A percentile compares a stretch with the other conserved stretches of the same genome.
Conservation (phyloP, 2,797 vertebrate species). For the Tokudaia tokunoshimensis region DNA sequence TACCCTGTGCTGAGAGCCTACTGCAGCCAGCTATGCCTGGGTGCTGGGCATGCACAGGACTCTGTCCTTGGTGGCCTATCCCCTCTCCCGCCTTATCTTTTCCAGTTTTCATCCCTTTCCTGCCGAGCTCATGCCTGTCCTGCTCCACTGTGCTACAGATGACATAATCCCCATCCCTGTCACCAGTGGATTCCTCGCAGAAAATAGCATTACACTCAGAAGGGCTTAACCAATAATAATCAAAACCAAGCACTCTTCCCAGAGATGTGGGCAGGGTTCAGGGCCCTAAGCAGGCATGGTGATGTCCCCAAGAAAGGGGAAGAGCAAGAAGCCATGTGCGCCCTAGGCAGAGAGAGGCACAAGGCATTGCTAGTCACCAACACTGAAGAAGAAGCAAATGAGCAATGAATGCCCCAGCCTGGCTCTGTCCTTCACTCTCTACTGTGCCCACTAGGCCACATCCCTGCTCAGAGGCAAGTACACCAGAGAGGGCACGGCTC, state of each 20-base stretch:
- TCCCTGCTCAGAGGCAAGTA: background rate
- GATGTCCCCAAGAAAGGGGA: background rate
- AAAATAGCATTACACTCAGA: background rate
- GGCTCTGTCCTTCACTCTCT: background rate
- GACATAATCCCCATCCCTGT: background rate
- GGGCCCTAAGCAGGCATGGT: background rate
- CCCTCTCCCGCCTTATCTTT: background rate
- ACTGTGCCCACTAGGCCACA: background rate
- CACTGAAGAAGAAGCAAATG: background rate
- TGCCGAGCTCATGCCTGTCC: background rate
- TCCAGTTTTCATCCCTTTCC: background rate
- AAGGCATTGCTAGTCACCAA: background rate
- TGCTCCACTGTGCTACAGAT: background rate
- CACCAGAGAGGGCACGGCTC: background rate
- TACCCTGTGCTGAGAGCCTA: background rate
- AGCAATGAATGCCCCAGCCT: background rate
- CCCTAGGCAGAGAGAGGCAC: background rate
- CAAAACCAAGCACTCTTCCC: background rate
- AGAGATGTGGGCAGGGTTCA: background rate
- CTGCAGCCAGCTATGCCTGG: background rate
- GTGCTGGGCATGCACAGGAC: background rate
- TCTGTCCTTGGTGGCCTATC: background rate
- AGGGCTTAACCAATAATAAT: background rate
- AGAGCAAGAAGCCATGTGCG: background rate
- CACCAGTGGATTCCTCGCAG: background rate